Conservation (phyloP, 1,140 invertebrate genomes). For the Elymnias hypermnestra region DNA sequence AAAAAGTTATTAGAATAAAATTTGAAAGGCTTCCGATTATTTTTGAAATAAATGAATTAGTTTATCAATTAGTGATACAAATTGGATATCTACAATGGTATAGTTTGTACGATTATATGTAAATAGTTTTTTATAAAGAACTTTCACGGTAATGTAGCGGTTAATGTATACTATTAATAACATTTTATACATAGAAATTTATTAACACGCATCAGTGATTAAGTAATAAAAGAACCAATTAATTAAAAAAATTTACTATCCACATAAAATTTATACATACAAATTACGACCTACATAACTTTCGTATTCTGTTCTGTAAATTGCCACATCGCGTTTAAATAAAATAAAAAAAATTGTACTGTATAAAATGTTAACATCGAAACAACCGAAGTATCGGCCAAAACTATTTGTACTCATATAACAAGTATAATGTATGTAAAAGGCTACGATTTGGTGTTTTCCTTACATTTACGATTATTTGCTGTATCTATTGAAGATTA, state of each 20-base stretch:
- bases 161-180: not conserved
- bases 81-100: too few relatives aligned
- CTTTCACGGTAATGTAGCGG: not conserved
- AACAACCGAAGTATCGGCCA: conserved; percentile 25
- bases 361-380: conserved; percentile 36
- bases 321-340: conserved; percentile 9
- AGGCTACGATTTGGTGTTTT: conserved; percentile 66
- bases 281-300: not conserved
- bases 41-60: too few relatives aligned
- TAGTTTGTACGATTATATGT: too few relatives aligned
- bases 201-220: not conserved
- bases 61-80: too few relatives aligned
- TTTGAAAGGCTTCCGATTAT: too few relatives aligned
- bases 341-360: conserved; percentile 21
- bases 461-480: conserved; percentile 42
- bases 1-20: too few relatives aligned
- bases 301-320: not conserved
- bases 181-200: too few relatives aligned
- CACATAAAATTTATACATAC: conserved; percentile 1
- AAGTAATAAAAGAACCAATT: conserved; percentile 3
- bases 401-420: conserved; percentile 30
- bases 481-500: conserved; percentile 20
- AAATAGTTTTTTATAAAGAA: too few relatives aligned
- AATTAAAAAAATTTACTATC: conserved; percentile 2
- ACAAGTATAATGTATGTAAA: conserved; percentile 28